Evolutionary conservation across 2,797 vertebrate genomes (phyloP).

Genomic region (Pangasius macronema): DNA sequence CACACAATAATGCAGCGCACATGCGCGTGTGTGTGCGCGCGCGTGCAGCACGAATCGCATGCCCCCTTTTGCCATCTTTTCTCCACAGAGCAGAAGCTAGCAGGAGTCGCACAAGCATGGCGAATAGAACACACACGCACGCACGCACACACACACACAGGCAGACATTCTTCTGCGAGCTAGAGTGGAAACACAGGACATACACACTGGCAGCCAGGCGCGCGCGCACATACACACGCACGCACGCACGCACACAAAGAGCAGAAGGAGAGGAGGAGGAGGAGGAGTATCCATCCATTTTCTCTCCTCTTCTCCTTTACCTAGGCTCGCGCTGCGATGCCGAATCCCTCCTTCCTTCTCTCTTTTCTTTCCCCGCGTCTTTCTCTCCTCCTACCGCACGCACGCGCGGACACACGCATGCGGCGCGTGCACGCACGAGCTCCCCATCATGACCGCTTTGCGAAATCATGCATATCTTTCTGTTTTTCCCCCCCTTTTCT

Average conservation of each 20-base stretch:
- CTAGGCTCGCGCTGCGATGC: conserved; percentile 79
- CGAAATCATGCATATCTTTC: not conserved
- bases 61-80: conserved; percentile 23
- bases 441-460: conserved; percentile 13
- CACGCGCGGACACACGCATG: conserved; percentile 23
- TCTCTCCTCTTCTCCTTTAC: conserved; percentile 70
- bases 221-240: conserved; percentile 5
- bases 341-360: conserved; percentile 37
- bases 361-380: conserved; percentile 27
- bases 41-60: conserved; percentile 11
- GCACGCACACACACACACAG: not conserved
- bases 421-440: conserved; percentile 11
- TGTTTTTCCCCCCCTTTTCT: not conserved
- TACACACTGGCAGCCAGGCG: conserved; percentile 12
- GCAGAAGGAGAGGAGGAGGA: conserved; percentile 10
- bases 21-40: conserved; percentile 10
- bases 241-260: conserved; percentile 35
- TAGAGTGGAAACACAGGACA: conserved; percentile 22
- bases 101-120: conserved; percentile 28
- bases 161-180: conserved; percentile 21
- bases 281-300: conserved; percentile 69
- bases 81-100: conserved; percentile 11
- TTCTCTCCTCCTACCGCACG: conserved; percentile 26
- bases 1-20: conserved; percentile 37
- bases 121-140: conserved; percentile 14